These are phyloP conservation scores for Acleris literana DNA, from an alignment of 2,888 invertebrate genomes.

Conservation along the genomic window DNA sequence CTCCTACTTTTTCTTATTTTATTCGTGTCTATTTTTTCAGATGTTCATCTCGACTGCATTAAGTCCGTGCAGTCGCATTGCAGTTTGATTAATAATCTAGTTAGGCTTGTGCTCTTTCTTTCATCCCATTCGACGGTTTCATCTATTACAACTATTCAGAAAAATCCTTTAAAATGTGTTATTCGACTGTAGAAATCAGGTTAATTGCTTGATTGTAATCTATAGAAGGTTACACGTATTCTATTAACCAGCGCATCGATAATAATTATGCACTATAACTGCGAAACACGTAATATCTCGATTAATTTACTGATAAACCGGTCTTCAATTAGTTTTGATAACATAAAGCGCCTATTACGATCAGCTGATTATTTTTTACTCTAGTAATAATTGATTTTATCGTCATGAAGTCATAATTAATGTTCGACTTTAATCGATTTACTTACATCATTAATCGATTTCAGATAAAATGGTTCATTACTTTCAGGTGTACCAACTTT, in stretches of 20 bases:
- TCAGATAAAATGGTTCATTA: not conserved
- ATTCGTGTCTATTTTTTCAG: slow-evolving; percentile 72
- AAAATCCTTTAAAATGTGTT: not conserved
- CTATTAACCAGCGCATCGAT: slow-evolving; percentile 18
- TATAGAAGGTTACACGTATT: slow-evolving; percentile 20
- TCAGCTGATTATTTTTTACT: slow-evolving; percentile 3
- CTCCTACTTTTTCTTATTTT: slow-evolving; percentile 83
- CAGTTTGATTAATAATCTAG: slow-evolving; percentile 78
- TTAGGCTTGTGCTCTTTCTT: slow-evolving; percentile 38
- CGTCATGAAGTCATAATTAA: not conserved
- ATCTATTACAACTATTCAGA: no score
- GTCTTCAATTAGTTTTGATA: slow-evolving; percentile 14
- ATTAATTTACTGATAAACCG: slow-evolving; percentile 25
- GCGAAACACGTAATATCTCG: slow-evolving; percentile 22
- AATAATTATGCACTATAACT: slow-evolving; percentile 8
- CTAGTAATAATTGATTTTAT: not conserved
- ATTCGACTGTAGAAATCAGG: slow-evolving; percentile 10
- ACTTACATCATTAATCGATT: not conserved
- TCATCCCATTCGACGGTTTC: no score
- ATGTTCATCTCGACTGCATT: slow-evolving; percentile 75
- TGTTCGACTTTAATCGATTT: slow-evolving; percentile 5
- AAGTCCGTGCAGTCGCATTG: slow-evolving; percentile 73
- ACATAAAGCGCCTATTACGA: slow-evolving; percentile 13
- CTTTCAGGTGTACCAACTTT: not conserved
- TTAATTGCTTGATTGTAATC: slow-evolving; percentile 30